Percentiles rank a stretch among this genome's conserved stretches.
These are phyloP conservation scores for Seriola quinqueradiata DNA, from an alignment of 2,113 vertebrate species.

Conservation along the genomic window DNA sequence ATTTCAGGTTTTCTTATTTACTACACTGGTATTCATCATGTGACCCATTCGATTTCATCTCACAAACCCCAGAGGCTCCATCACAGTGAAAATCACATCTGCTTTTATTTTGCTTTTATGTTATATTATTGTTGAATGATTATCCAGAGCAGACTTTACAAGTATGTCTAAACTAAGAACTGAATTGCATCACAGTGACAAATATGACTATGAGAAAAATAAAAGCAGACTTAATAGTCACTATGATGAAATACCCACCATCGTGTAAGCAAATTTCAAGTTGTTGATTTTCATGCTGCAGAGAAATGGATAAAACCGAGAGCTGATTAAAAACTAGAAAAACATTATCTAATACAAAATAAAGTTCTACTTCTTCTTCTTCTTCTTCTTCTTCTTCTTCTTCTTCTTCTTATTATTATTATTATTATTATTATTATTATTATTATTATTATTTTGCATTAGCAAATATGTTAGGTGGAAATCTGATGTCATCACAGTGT, in stretches of 20 bases:
- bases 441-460: too few relatives aligned
- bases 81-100: neutral
- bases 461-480: too few relatives aligned
- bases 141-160: neutral
- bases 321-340: neutral
- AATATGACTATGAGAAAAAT: neutral
- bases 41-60: neutral
- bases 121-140: neutral
- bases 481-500: too few relatives aligned
- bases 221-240: neutral
- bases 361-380: too few relatives aligned
- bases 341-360: neutral
- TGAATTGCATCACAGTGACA: neutral
- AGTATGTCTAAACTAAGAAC: neutral
- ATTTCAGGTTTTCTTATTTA: neutral
- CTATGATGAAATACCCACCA: neutral
- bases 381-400: too few relatives aligned
- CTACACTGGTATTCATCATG: neutral
- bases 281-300: neutral
- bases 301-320: neutral
- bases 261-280: too few relatives aligned
- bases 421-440: too few relatives aligned
- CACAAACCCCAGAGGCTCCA: neutral
- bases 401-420: too few relatives aligned
- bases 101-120: neutral